Evolutionary conservation across 2,113 vertebrate species (phyloP).

Genomic region (Hyperoodon ampullatus): DNA sequence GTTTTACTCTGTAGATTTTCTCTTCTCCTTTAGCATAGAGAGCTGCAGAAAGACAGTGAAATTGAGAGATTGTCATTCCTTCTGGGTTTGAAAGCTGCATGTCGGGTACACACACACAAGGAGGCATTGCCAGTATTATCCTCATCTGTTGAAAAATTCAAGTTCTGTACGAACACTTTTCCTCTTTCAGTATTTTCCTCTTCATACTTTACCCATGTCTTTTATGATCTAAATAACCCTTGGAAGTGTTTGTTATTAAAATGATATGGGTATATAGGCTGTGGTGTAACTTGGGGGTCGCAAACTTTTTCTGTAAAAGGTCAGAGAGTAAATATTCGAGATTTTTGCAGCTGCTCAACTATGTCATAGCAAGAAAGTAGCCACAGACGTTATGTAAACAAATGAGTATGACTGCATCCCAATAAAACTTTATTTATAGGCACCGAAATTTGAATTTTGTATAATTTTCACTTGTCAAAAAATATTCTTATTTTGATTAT

Average conservation of each 20-base stretch:
- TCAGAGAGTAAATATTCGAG: background rate
- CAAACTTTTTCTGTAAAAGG: background rate
- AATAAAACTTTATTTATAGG: background rate
- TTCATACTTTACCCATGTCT: background rate
- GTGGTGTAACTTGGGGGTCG: background rate
- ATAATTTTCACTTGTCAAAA: background rate
- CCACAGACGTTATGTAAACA: background rate
- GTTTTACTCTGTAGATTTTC: background rate
- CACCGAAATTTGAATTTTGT: background rate
- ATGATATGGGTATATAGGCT: background rate
- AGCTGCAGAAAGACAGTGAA: background rate
- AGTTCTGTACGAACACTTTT: background rate
- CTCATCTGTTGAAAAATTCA: background rate
- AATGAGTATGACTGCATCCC: background rate
- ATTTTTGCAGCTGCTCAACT: background rate
- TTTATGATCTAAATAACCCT: background rate
- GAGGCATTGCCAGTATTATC: background rate
- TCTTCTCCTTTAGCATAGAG: background rate
- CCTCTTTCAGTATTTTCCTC: background rate
- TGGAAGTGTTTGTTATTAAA: background rate
- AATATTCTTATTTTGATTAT: background rate
- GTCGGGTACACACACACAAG: background rate
- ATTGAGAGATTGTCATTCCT: background rate
- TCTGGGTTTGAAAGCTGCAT: background rate
- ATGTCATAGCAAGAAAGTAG: background rate